A percentile compares a stretch with the other conserved stretches of the same genome.
These are phyloP conservation scores for Oplegnathus fasciatus DNA, from an alignment of 2,113 vertebrate species.

Conservation along the genomic window DNA sequence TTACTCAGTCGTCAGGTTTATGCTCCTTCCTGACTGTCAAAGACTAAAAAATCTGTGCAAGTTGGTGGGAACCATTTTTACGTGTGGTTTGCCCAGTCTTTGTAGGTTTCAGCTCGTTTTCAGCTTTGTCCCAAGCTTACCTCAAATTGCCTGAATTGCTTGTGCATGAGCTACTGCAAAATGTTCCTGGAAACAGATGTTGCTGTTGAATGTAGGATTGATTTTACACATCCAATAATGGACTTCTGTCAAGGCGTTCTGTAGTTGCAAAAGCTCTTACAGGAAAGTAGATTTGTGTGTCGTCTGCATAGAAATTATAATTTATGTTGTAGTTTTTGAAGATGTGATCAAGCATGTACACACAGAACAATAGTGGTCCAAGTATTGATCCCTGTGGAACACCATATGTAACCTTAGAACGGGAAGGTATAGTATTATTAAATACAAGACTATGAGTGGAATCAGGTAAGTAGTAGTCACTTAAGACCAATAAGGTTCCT, in stretches of 20 bases:
- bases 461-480: not conserved
- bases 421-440: too few relatives aligned
- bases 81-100: not conserved
- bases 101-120: not conserved
- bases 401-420: not conserved
- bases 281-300: not conserved
- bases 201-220: not conserved
- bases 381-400: slow-evolving; percentile 3
- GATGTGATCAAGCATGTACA: not conserved
- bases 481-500: not conserved
- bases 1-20: not conserved
- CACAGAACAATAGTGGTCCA: not conserved
- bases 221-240: not conserved
- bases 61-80: not conserved
- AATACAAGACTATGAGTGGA: not conserved
- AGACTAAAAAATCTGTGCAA: not conserved
- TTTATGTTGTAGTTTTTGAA: not conserved
- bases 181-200: too few relatives aligned
- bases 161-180: not conserved
- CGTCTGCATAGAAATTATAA: not conserved
- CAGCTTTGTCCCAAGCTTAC: not conserved
- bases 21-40: not conserved
- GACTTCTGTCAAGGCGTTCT: too few relatives aligned
- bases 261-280: not conserved
- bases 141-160: too few relatives aligned